These are phyloP conservation scores for Pedetes capensis DNA, from an alignment of 2,113 vertebrate species.

Conservation along the genomic window DNA sequence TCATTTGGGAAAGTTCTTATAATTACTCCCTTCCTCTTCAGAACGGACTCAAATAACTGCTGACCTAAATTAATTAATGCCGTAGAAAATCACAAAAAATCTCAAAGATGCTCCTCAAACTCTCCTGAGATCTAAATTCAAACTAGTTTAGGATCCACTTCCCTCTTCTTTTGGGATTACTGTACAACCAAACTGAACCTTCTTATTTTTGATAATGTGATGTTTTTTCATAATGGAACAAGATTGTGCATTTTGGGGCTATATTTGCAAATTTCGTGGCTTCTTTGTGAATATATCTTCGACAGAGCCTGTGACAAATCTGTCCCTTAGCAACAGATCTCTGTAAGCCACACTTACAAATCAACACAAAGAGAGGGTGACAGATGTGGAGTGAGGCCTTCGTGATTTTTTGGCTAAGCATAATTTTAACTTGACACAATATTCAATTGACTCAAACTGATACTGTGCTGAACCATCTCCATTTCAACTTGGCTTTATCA, in stretches of 20 bases:
- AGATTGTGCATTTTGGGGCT: not conserved
- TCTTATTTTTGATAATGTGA: not conserved
- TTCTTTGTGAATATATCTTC: constrained; percentile 34
- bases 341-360: not conserved
- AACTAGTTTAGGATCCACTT: not conserved
- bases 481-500: not conserved
- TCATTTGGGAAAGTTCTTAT: not conserved
- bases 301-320: not conserved
- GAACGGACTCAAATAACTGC: not conserved
- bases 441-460: constrained; percentile 29
- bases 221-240: not conserved
- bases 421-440: constrained; percentile 35
- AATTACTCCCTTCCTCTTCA: not conserved
- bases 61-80: not conserved
- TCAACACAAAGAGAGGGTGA: not conserved
- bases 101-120: not conserved
- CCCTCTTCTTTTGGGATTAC: not conserved
- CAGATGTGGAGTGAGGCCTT: not conserved
- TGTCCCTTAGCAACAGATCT: constrained; percentile 47
- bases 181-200: not conserved
- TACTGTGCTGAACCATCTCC: not conserved
- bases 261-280: not conserved
- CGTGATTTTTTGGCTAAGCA: not conserved
- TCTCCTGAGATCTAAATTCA: not conserved
- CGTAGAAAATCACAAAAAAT: constrained; percentile 7